These are phyloP conservation scores for Astropecten irregularis DNA, from an alignment of 53 echinoderm and acorn worm species.

Conservation along the genomic window DNA sequence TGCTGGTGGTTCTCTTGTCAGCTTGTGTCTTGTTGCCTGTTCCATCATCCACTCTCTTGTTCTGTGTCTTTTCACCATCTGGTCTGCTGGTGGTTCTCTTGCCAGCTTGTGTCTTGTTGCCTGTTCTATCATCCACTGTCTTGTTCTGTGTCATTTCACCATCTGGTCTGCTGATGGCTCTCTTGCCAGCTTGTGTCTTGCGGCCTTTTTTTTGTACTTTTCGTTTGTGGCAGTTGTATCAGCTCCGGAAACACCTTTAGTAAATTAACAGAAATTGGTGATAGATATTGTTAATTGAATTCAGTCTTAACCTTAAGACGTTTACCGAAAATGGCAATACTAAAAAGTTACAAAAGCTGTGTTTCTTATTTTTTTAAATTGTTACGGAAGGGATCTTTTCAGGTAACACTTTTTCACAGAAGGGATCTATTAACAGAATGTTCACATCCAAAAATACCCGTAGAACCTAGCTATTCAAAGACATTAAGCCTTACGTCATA, in stretches of 20 bases:
- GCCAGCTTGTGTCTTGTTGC: too few species aligned
- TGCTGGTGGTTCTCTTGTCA: too few species aligned
- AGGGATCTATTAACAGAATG: not conserved
- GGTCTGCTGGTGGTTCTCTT: too few species aligned
- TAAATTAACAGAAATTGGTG: not conserved
- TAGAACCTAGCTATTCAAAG: not conserved
- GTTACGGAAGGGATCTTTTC: not conserved
- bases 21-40: too few species aligned
- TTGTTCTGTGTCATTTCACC: too few species aligned
- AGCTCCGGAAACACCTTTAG: not conserved
- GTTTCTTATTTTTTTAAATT: not conserved
- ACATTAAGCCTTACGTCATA: not conserved
- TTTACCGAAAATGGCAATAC: not conserved
- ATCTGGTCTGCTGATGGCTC: not conserved
- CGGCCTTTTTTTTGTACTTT: not conserved
- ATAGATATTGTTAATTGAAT: not conserved
- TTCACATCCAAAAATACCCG: not conserved
- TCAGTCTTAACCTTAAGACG: not conserved
- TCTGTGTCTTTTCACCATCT: too few species aligned
- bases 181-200: slow-evolving; percentile 1
- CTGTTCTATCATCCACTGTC: too few species aligned
- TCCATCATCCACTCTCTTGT: too few species aligned
- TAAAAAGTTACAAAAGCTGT: not conserved
- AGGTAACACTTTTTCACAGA: not conserved
- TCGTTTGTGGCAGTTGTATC: not conserved